phyloP scores from a whole-genome alignment of 2,113 vertebrate species.

The Ceyx cyanopectus region DNA sequence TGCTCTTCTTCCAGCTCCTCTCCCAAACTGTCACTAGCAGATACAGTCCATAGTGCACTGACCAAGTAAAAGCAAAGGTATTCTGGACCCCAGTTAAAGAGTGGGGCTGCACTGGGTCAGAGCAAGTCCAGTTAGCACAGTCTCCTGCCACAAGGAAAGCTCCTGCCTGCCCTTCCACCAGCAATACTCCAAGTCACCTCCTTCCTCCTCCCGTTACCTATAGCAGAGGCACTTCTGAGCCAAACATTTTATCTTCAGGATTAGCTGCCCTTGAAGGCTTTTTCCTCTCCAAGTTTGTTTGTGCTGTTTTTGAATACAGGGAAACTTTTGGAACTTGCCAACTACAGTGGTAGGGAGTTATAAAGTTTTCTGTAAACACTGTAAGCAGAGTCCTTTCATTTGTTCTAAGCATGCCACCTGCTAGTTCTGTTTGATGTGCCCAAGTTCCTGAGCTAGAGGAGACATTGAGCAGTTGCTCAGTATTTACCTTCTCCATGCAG shows the following conservation, averaged over 20 bases:
- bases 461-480: not conserved
- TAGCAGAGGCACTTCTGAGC: constrained; percentile 23
- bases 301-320: not conserved
- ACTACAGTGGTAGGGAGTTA: not conserved
- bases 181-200: not conserved
- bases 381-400: not conserved
- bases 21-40: not conserved
- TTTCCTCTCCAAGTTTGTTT: not conserved
- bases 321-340: not conserved
- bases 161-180: not conserved
- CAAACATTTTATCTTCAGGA: constrained; percentile 45
- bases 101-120: not conserved
- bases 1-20: not conserved
- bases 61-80: not conserved
- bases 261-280: constrained; percentile 44
- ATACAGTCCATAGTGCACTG: not conserved
- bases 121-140: not conserved
- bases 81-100: not conserved
- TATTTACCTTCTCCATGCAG: not conserved
- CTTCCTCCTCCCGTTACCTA: constrained; percentile 39
- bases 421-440: not conserved
- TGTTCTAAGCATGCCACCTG: not conserved
- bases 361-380: not conserved
- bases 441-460: not conserved
- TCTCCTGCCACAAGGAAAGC: constrained; percentile 13